Base-by-base conservation (phyloP, 2,797 vertebrate species). In the Xyrichtys novacula region DNA sequence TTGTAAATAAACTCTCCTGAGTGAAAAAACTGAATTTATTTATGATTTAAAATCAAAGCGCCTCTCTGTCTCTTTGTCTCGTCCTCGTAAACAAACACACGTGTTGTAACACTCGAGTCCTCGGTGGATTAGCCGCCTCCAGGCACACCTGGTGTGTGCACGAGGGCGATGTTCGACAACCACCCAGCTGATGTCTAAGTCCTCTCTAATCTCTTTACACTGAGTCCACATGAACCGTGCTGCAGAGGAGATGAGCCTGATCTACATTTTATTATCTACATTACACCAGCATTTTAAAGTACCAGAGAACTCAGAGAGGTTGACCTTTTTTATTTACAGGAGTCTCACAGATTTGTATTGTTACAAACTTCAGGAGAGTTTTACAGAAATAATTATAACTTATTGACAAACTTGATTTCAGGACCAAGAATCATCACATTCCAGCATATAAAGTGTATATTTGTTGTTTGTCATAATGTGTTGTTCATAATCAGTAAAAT, bases 131-230 rank as follows among this genome's bases (percentile, higher is more conserved):
- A 90, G 83, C 85, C 61, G 68, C 47, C 61, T 16, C 63, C 81
- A 76, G 80, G 77, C 66, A 68, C 83, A 76, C 71, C 44, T 25
- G 39, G 17, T 65, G 17, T 44, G 66, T 55, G 42, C 80, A 86
- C 16, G 53, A 76, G 85, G 66, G 44, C 67, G 16, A 64, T 44
- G 63, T 67, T 32, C 69, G 20, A 50, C 56, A 29, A 57, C 56
- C 16, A 32, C 58, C 50, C 44, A 60, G 17, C 61, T 42, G 23
- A 22, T 4, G 1, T 70, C 55, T 79, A 77, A 89, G 62, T 77
- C 76, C 74, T 70, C 22, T 29, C 67, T 89, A 90, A 90, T 83
- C 88, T 66, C 10, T 65, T 91, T 91, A 87, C 5, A 46, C 19
- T 9, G 44, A 74, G 26, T n/a, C 54, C 59, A 52, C 32, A 54